Percentiles rank a stretch among this genome's conserved stretches.
Evolutionary conservation across 2,797 vertebrate species (phyloP).

Genomic region (Amphiprion clarkii): DNA sequence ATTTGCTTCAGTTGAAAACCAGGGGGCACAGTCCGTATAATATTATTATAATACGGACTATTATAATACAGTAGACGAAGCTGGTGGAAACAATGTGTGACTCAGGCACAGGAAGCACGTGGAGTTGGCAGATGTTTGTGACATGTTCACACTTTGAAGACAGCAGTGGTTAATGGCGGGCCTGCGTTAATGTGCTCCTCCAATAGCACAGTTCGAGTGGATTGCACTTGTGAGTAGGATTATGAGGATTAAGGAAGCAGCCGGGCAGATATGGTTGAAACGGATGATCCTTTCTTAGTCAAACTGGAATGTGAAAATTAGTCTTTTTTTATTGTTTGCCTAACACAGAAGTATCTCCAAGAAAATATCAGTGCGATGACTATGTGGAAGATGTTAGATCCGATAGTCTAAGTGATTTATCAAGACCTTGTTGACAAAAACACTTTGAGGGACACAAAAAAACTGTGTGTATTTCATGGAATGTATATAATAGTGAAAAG

Average conservation of each 20-base stretch:
- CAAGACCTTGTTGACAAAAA: neutral
- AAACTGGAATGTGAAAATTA: neutral
- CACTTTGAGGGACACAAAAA: too few relatives aligned
- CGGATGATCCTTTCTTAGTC: too few relatives aligned
- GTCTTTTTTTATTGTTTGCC: neutral
- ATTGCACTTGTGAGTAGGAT: conserved; percentile 27
- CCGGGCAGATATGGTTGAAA: conserved; percentile 7
- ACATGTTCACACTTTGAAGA: conserved; percentile 1
- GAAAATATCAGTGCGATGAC: neutral
- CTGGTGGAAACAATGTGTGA: neutral
- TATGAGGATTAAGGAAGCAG: conserved; percentile 44
- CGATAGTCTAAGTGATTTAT: neutral
- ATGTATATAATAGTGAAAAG: too few relatives aligned
- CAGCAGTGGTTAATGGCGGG: neutral
- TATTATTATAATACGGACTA: too few relatives aligned
- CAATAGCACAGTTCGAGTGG: neutral
- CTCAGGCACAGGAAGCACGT: neutral
- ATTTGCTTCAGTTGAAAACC: too few relatives aligned
- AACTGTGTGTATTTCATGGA: too few relatives aligned
- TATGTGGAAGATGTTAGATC: neutral
- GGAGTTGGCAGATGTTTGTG: conserved; percentile 6
- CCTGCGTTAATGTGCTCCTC: neutral
- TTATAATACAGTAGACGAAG: too few relatives aligned
- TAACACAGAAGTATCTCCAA: neutral
- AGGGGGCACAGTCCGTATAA: too few relatives aligned